Percentiles rank a stretch among this genome's conserved stretches.
These are phyloP conservation scores for Drosophila acutilabella DNA, from an alignment of 2,888 invertebrate genomes.

Conservation along the genomic window DNA sequence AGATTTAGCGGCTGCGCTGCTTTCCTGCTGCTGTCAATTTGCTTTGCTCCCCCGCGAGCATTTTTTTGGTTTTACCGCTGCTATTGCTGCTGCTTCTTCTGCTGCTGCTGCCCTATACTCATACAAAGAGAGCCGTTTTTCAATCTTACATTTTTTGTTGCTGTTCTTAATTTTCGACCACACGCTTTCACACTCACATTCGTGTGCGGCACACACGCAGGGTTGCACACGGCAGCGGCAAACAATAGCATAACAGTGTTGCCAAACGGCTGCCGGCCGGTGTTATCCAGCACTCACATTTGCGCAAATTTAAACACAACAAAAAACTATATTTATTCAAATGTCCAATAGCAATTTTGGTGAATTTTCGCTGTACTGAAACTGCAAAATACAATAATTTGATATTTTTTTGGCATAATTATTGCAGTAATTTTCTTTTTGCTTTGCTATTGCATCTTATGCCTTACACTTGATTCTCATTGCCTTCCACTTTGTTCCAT, in stretches of 20 bases:
- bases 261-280: constrained; percentile 60
- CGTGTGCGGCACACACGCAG: constrained; percentile 54
- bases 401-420: not conserved
- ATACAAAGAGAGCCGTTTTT: constrained; percentile 62
- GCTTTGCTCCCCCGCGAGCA: constrained; percentile 64
- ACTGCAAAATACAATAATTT: not conserved
- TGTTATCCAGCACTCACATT: constrained; percentile 50
- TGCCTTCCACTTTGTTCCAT: constrained; percentile 37
- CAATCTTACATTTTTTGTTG: constrained; percentile 63
- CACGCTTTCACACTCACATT: constrained; percentile 64
- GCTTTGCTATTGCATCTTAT: constrained; percentile 15
- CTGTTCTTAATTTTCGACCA: constrained; percentile 67
- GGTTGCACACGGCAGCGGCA: constrained; percentile 50
- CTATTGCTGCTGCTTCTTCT: constrained; percentile 22
- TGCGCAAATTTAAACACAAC: constrained; percentile 45
- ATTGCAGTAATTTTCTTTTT: constrained; percentile 8
- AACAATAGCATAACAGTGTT: constrained; percentile 42
- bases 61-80: constrained; percentile 58
- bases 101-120: constrained; percentile 31
- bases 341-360: not conserved
- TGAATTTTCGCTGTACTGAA: not conserved
- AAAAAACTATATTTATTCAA: not conserved
- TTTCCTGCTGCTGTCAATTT: constrained; percentile 49
- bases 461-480: constrained; percentile 29
- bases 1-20: constrained; percentile 52